phyloP scores from a whole-genome alignment of 1,140 invertebrate genomes.

The Leptinotarsa defecta region DNA sequence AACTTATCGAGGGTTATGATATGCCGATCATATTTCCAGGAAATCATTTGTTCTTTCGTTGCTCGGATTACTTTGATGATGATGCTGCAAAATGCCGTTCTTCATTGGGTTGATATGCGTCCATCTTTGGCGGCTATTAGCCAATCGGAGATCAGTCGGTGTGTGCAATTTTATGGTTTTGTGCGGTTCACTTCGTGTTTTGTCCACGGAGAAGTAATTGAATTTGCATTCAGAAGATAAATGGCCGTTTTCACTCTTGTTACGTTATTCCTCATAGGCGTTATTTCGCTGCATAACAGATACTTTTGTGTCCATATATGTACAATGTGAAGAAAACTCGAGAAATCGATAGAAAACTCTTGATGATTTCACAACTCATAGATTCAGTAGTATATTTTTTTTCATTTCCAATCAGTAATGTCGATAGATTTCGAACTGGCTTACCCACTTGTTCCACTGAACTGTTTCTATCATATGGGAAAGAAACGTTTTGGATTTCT shows the following conservation, averaged over 20 bases:
- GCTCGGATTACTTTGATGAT: constrained; percentile 5
- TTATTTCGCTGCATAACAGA: too few species aligned
- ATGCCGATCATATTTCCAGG: constrained; percentile 2
- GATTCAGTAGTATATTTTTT: too few species aligned
- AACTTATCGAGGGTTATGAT: constrained; percentile 3
- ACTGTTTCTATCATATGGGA: too few species aligned
- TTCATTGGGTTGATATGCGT: constrained; percentile 8
- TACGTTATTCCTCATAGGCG: too few species aligned
- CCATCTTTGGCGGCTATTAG: neutral
- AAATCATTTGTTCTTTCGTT: constrained; percentile 1
- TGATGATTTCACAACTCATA: too few species aligned
- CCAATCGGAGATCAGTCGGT: neutral
- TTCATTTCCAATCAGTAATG: too few species aligned
- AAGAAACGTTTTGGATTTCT: too few species aligned
- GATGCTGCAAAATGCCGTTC: constrained; percentile 1
- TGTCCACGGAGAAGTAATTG: neutral
- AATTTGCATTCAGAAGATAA: neutral
- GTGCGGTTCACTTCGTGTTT: constrained; percentile 2
- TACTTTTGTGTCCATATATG: too few species aligned
- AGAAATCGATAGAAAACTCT: too few species aligned
- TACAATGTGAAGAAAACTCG: too few species aligned
- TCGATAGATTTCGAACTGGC: too few species aligned
- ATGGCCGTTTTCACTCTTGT: neutral
- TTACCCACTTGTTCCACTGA: too few species aligned
- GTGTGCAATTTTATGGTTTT: constrained; percentile 8